Percentiles rank a stretch among this genome's conserved stretches.
Conservation (phyloP, 2,113 vertebrate species). For the Camarhynchus parvulus region DNA sequence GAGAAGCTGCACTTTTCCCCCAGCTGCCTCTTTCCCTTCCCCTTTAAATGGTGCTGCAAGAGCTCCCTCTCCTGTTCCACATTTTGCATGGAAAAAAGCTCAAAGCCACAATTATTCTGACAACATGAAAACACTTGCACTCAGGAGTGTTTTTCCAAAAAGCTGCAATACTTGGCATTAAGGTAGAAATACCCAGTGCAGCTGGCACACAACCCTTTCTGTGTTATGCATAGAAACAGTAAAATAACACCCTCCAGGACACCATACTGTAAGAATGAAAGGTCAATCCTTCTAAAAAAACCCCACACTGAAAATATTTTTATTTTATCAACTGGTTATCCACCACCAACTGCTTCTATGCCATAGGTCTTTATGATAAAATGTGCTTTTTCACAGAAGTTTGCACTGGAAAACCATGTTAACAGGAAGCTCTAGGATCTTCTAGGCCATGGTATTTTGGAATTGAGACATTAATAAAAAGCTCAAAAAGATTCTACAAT, state of each 20-base stretch:
- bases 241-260: not conserved
- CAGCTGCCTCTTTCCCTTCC: not conserved
- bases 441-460: not conserved
- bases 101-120: not conserved
- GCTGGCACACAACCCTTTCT: not conserved
- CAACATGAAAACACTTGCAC: not conserved
- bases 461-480: not conserved
- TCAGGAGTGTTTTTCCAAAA: not conserved
- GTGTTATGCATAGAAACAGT: fast-evolving
- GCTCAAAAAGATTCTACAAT: not conserved
- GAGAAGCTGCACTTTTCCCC: not conserved
- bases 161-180: not conserved
- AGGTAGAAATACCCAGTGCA: not conserved
- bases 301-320: not conserved
- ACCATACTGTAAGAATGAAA: not conserved
- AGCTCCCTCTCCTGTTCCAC: conserved; percentile 27
- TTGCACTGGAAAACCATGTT: not conserved
- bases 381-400: not conserved
- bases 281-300: not conserved
- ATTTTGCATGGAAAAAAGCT: not conserved
- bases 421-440: not conserved
- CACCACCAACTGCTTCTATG: not conserved
- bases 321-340: not conserved
- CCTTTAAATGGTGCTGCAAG: not conserved
- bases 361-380: not conserved